These are phyloP conservation scores for Siniperca obscura DNA, from an alignment of 2,797 vertebrate genomes.

Conservation along the genomic window DNA sequence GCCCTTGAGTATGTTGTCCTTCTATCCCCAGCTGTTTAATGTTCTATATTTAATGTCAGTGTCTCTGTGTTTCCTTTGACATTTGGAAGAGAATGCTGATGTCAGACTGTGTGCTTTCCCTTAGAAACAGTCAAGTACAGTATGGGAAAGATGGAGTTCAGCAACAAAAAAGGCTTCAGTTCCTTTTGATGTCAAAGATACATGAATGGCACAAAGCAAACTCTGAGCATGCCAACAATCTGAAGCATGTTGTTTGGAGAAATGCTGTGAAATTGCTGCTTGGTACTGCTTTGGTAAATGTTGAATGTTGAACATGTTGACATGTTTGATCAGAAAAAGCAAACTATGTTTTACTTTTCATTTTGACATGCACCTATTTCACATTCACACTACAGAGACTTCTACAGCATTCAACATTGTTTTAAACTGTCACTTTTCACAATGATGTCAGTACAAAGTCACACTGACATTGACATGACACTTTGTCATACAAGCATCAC, in stretches of 20 bases:
- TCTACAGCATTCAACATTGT: background rate
- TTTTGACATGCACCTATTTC: background rate
- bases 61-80: conserved; percentile 7
- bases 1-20: background rate
- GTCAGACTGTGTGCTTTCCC: background rate
- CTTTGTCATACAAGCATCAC: background rate
- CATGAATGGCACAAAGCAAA: conserved; percentile 1
- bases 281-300: background rate
- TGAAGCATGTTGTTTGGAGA: background rate
- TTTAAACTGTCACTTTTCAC: background rate
- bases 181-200: conserved; percentile 33
- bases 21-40: background rate
- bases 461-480: background rate
- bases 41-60: conserved; percentile 24
- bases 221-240: background rate
- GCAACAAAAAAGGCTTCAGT: background rate
- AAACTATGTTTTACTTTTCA: background rate
- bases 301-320: background rate
- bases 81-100: background rate
- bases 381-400: background rate
- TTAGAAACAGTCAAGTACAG: conserved; percentile 1
- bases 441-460: background rate
- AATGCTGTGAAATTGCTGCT: background rate
- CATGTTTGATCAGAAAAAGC: conserved; percentile 10
- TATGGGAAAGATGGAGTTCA: background rate